Evolutionary conservation across 2,888 invertebrate genomes (phyloP), one percentile per base, ranked within the genome.

Genomic region (Phanerotoma sp.): DNA sequence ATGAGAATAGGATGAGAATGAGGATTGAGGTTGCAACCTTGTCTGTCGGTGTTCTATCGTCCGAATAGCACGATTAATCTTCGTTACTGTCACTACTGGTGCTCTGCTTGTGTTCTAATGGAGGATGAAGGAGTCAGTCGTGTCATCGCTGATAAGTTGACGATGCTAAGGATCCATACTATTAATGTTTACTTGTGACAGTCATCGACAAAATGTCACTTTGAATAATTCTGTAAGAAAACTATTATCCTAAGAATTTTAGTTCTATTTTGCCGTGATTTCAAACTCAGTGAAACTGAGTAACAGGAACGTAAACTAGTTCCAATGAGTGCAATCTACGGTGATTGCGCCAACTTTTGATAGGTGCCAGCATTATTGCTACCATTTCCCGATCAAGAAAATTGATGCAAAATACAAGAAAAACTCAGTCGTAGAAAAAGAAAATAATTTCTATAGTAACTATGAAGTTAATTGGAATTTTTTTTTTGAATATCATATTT

Each of bases 51-150:
- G 45, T 40, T 35, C 47, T 48, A 33, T 40, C 41, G 28, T 25
- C 44, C 30, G 21, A 45, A 15, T 45, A 37, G 42, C 40, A 21
- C 42, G 33, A 53, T 53, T 53, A 53, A 47, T 53, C 53, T 53
- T 48, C 48, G 47, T 48, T 48, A n/a, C 33, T 53, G 53, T 48
- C 53, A 41, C 25, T 25, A 25, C 25, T 33, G 33, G 21, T 32
- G 30, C 30, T 41, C 30, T 33, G 16, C 13, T 25, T 33, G 22
- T 22, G 42, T 35, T 32, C 40, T 22, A 41, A 33, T 47, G 30
- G 35, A 46, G 38, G 18, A 46, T 32, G 37, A 22, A 22, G 37
- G 22, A 18, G 41, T 16, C 10, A n/a, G 15, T 25, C 25, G 32
- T 33, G 41, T 50, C 41, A 50, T 41, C 32, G 11, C 47, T 21